Base-by-base conservation (phyloP, 2,113 vertebrate genomes). In the Melospiza georgiana region DNA sequence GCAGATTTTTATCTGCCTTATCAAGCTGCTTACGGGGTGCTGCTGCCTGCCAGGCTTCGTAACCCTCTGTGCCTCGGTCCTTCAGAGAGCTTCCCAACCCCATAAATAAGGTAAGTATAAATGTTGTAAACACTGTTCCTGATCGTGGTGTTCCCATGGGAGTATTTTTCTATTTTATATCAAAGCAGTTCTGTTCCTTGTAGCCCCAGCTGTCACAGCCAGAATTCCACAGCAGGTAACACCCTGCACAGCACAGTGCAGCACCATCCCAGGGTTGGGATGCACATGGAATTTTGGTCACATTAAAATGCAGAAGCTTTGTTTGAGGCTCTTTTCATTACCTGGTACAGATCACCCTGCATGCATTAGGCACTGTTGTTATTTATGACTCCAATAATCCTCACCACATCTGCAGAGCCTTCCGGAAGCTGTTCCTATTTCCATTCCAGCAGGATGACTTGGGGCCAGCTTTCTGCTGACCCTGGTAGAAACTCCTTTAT, bases 1-100 rank as follows among this genome's bases (percentile, higher is more conserved):
- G 95, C 84, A 94, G 95, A 96, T 96, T 96, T 96, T 93, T 92
- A 93, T 97, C 94, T 51, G 76, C 73, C 48, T 90, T 65, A 77
- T 77, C 90, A 81, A 55, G 75, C 21, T 89, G 37, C 84, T 86
- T 37, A 67, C 41, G 46, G 79, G 86, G 10, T 65, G 83, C 75
- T 93, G 63, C 78, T 93, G 57, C 74, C 69, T 87, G 78, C 74
- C 84, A 85, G 22, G 65, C 61, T 89, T 43, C 15, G 46, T 89
- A 81, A 75, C 66, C 37, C 52, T 84, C 59, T 80, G 30, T 77
- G 74, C 75, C 66, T 74, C 75, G 54, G 14, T 13, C 59, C 43
- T 31, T 59, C 55, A 71, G 58, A 63, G 25, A 52, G 57, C 51
- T 84, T 76, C 59, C 35, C 28, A 67, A 10, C 17, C 9, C 48